phyloP scores from a whole-genome alignment of 2,113 vertebrate genomes.

The Struthio camelus region DNA sequence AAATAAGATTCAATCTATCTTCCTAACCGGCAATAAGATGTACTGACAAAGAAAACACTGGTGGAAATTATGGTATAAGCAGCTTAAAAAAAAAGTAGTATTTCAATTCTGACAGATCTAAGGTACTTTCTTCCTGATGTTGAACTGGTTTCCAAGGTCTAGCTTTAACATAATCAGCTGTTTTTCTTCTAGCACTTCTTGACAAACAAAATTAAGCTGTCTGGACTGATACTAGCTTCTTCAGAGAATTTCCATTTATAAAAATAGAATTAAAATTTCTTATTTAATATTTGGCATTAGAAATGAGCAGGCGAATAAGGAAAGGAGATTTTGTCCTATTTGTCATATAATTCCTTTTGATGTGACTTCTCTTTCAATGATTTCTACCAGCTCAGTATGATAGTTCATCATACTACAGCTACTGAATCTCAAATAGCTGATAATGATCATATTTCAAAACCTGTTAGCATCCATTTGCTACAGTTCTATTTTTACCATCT shows the following conservation, averaged over 20 bases:
- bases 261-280: slow-evolving; percentile 2
- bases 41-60: not conserved
- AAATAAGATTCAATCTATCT: not conserved
- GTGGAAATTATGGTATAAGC: not conserved
- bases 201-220: slow-evolving; percentile 8
- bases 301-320: slow-evolving; percentile 20
- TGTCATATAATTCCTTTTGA: slow-evolving; percentile 48
- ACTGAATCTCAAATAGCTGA: slow-evolving; percentile 60
- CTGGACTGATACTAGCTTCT: slow-evolving; percentile 1
- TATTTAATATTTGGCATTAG: slow-evolving; percentile 27
- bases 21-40: not conserved
- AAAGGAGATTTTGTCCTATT: slow-evolving; percentile 37
- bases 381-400: slow-evolving; percentile 58
- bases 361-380: slow-evolving; percentile 50
- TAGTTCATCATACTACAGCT: slow-evolving; percentile 40
- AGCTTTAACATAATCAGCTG: not conserved
- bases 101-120: not conserved
- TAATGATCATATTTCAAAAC: slow-evolving; percentile 65
- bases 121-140: rapidly evolving
- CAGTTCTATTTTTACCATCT: not conserved
- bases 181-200: not conserved
- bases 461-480: slow-evolving; percentile 50
- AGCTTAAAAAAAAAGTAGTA: not conserved
- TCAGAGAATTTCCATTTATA: slow-evolving; percentile 1
- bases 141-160: not conserved